Conservation (phyloP, 1,140 invertebrate species). For the Drosophila nannoptera region DNA sequence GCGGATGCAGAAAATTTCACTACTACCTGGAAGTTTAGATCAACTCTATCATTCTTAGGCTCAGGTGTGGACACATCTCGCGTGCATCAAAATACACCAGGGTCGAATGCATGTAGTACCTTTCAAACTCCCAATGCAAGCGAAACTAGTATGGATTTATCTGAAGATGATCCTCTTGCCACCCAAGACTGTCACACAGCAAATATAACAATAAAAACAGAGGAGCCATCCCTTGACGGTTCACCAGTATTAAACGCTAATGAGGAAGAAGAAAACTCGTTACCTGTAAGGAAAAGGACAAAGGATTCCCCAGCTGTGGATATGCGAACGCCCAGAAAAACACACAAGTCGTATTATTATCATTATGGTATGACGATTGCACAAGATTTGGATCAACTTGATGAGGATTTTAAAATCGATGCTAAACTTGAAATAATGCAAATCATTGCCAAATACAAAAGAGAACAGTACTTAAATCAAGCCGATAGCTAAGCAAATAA, state of each 20-base stretch:
- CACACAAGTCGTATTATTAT: conserved; percentile 23
- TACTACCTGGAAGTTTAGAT: conserved; percentile 36
- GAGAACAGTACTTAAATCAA: conserved; percentile 38
- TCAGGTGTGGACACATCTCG: neutral
- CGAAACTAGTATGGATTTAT: conserved; percentile 28
- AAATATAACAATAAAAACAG: conserved; percentile 28
- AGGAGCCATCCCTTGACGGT: conserved; percentile 13
- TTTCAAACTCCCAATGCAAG: conserved; percentile 1
- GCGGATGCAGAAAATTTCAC: conserved; percentile 22
- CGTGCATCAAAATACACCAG: neutral
- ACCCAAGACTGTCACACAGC: conserved; percentile 18
- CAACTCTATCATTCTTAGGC: conserved; percentile 21
- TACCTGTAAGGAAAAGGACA: conserved; percentile 9
- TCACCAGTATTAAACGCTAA: conserved; percentile 4
- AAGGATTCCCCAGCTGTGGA: conserved; percentile 14
- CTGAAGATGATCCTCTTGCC: conserved; percentile 34
- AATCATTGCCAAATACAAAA: conserved; percentile 44
- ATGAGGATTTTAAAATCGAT: conserved; percentile 40
- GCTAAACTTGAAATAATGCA: conserved; percentile 44
- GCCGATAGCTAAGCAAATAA: conserved; percentile 13
- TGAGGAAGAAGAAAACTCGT: conserved; percentile 2
- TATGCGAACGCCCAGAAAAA: neutral
- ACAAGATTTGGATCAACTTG: conserved; percentile 36
- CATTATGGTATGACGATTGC: conserved; percentile 43
- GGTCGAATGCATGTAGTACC: neutral